These are phyloP conservation scores for Yponomeuta evonymella DNA, from an alignment of 2,888 invertebrate species.

Conservation along the genomic window DNA sequence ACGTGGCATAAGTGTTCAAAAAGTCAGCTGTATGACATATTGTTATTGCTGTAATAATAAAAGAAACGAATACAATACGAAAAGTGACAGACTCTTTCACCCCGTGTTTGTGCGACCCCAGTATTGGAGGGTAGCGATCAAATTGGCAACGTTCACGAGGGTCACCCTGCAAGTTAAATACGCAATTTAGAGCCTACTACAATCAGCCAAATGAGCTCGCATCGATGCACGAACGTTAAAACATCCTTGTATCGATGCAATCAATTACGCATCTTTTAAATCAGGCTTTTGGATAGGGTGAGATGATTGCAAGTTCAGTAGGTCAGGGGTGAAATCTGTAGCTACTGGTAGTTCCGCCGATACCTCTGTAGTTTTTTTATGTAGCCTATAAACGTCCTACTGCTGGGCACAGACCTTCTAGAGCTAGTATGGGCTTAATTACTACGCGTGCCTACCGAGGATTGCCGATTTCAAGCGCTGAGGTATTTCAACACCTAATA, in stretches of 20 bases:
- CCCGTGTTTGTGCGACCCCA: constrained; percentile 27
- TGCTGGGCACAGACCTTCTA: no score
- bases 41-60: constrained; percentile 38
- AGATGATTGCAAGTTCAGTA: constrained; percentile 42
- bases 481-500: no score
- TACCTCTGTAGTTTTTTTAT: background rate
- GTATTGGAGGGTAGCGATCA: constrained; percentile 41
- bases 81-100: constrained; percentile 28
- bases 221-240: constrained; percentile 41
- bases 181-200: constrained; percentile 67
- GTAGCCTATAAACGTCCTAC: no score
- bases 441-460: background rate
- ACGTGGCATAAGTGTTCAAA: background rate
- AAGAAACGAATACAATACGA: constrained; percentile 46
- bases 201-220: constrained; percentile 69
- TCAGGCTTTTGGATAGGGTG: constrained; percentile 23
- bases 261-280: constrained; percentile 67
- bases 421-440: no score
- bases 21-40: constrained; percentile 23
- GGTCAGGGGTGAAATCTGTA: constrained; percentile 35
- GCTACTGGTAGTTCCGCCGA: background rate
- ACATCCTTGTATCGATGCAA: constrained; percentile 54
- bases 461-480: no score
- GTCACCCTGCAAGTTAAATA: constrained; percentile 69
- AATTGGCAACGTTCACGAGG: constrained; percentile 69